Conservation (phyloP, 2,888 invertebrate genomes). For the Trissonchulus latispiculum region DNA sequence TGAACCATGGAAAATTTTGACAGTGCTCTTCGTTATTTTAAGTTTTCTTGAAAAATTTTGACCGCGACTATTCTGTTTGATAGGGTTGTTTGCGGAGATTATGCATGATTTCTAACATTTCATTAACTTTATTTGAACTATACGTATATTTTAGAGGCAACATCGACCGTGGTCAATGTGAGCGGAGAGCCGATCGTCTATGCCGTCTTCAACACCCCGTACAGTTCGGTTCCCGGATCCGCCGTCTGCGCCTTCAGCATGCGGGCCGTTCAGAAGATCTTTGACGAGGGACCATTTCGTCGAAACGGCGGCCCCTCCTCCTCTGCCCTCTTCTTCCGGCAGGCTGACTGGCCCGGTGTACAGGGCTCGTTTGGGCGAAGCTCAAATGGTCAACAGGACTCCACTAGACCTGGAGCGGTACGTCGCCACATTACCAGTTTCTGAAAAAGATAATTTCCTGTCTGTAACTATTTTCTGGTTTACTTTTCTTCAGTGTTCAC, state of each 20-base stretch:
- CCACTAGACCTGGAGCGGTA: background rate
- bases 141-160: constrained; percentile 8
- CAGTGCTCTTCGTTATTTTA: no score
- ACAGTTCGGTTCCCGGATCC: constrained; percentile 77
- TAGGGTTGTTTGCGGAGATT: no score
- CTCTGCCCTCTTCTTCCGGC: background rate
- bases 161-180: background rate
- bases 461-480: no score
- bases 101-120: no score
- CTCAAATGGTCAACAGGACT: background rate
- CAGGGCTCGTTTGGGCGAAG: background rate
- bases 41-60: no score
- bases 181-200: constrained; percentile 56
- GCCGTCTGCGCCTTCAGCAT: constrained; percentile 89
- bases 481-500: no score
- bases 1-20: no score
- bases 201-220: constrained; percentile 83
- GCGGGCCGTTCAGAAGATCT: constrained; percentile 68
- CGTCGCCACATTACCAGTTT: no score
- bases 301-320: constrained; percentile 40
- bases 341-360: background rate
- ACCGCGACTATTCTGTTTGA: no score
- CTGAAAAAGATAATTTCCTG: no score
- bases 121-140: no score
- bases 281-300: constrained; percentile 72